Evolutionary conservation across 2,113 vertebrate genomes (phyloP).

Genomic region (Eira barbara): DNA sequence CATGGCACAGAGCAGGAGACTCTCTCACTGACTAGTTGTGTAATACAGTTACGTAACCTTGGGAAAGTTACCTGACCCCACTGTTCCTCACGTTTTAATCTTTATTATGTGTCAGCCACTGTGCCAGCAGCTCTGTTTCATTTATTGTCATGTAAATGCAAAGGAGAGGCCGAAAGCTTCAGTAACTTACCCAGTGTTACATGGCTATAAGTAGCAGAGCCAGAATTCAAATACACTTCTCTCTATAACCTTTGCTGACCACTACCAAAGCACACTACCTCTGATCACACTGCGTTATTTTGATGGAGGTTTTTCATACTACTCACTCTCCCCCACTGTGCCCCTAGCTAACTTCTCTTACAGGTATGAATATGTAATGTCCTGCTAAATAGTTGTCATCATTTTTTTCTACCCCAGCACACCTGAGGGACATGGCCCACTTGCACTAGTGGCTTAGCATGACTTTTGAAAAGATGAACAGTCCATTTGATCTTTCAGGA

Average conservation of each 20-base stretch:
- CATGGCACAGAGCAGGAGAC: neutral
- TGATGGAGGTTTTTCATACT: neutral
- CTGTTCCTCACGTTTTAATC: neutral
- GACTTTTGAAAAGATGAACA: neutral
- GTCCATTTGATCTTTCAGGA: neutral
- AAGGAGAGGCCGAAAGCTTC: neutral
- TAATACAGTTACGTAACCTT: neutral
- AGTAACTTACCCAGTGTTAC: neutral
- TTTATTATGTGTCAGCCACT: neutral
- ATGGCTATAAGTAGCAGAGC: neutral
- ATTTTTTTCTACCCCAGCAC: neutral
- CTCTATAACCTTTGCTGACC: neutral
- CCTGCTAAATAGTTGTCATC: neutral
- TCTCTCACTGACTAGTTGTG: neutral
- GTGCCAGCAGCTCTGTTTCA: neutral
- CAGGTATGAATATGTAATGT: neutral
- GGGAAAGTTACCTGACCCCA: neutral
- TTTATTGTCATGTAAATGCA: neutral
- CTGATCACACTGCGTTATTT: neutral
- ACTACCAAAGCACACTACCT: neutral
- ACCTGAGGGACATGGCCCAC: neutral
- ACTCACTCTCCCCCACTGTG: neutral
- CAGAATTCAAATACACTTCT: neutral
- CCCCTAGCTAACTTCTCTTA: neutral
- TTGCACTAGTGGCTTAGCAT: neutral